These are phyloP conservation scores for Drosophila phalerata DNA, from an alignment of 2,888 invertebrate genomes.

Conservation along the genomic window DNA sequence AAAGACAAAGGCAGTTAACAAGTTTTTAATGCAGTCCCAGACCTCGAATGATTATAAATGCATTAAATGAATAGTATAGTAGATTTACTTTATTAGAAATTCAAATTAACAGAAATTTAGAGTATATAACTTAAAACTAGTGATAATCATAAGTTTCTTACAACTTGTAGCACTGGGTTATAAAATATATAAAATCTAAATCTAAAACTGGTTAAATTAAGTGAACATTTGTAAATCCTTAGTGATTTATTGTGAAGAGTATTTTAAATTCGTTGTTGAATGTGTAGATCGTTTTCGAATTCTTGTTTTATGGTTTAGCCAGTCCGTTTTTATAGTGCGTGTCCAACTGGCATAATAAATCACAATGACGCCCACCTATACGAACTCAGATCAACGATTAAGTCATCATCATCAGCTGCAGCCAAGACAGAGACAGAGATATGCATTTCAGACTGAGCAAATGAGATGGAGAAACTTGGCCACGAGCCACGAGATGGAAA, in stretches of 20 bases:
- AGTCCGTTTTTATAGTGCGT: constrained; percentile 67
- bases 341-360: constrained; percentile 71
- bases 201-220: no score
- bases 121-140: neutral
- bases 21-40: constrained; percentile 42
- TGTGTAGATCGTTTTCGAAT: constrained; percentile 5
- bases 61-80: constrained; percentile 21
- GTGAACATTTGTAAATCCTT: no score
- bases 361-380: constrained; percentile 68
- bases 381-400: constrained; percentile 68
- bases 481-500: constrained; percentile 54
- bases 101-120: neutral
- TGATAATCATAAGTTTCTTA: no score
- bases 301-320: constrained; percentile 27
- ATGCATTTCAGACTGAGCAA: neutral
- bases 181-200: no score
- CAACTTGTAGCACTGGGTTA: no score
- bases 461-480: constrained; percentile 18
- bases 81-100: neutral
- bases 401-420: constrained; percentile 68
- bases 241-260: constrained; percentile 4
- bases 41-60: constrained; percentile 24
- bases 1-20: constrained; percentile 35
- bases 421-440: constrained; percentile 21
- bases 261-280: constrained; percentile 21